Base-by-base conservation (phyloP, 2,113 vertebrate genomes). In the Vireo altiloquus region DNA sequence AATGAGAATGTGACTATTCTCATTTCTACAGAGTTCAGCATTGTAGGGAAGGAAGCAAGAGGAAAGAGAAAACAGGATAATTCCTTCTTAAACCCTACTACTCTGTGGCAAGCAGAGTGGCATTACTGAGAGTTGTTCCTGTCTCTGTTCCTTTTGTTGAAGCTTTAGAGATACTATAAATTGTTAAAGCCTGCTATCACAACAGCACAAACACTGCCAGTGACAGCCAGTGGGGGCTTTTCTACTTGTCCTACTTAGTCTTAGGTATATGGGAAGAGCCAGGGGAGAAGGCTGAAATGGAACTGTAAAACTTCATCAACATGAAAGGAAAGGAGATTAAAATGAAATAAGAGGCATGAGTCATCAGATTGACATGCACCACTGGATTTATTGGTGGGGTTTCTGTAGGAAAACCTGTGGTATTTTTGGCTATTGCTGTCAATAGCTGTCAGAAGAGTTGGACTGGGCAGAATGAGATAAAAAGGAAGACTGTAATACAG, bases 401-500 rank as follows among this genome's bases (percentile, higher is more conserved):
- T 86, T 70, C 71, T 84, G 46, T 30, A 27, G 76, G 70, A 88
- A 92, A 90, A 88, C 57, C 71, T 82, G 56, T 7, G 31, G 31
- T 89, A 78, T 94, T 97, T 97, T 92, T 90, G 78, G 72, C 59
- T 81, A 2, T 52, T 81, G 53, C 76, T 94, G 70, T 77, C 90
- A 64, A 60, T 37, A 72, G 37, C 74, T 94, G 81, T 85, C 94
- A 94, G 82, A 87, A 90, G 89, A 69, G 63, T 20, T 94, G 90
- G 68, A 52, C 87, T 71, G 61, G 64, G 17, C n/a, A 93, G 93
- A 82, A 52, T 23, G 42, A 91, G 69, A 80, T 88, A n/a, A 95
- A 93, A 92, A 90, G 35, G 57, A 95, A 57, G 60, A 35, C 30
- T 59, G 1, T 27, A 56, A 65, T 60, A 82, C 35, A 63, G 70